Base-by-base conservation (phyloP, 2,113 vertebrate species). In the Electrona antarctica region DNA sequence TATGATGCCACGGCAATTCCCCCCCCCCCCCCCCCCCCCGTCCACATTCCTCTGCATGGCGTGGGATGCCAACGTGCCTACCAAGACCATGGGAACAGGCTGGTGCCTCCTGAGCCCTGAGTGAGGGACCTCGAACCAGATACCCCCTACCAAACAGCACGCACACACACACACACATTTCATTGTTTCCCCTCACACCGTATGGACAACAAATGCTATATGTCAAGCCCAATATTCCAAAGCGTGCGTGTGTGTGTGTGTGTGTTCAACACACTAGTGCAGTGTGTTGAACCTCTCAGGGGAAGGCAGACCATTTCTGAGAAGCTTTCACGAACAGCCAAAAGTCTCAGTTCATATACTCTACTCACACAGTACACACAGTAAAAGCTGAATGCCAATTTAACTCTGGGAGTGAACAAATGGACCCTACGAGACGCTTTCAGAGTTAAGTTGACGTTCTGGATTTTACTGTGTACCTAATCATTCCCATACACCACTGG, bases 71-170 rank as follows among this genome's bases (percentile, higher is more conserved):
- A 84, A 76, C 52, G 1, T 77, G 69, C 81, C 81, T 84, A 83
- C 52, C 60, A 13, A 63, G 87, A 80, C 89, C 89, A 91, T 89
- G 89, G 85, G 88, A 92, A 92, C 85, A 54, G 64, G 63, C 78
- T 64, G 58, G 15, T 1, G 7, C 62, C 66, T 21, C 21, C 21
- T 21, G 21, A 21, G 21, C 47, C 65, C 73, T 21, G 48, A 28
- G 46, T 21, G 48, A 28, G 46, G 51, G 57, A 70, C 49, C 13
- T 0, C 0, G 8, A 73, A 29, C 57, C 67, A 67, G 15, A 74
- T 7, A 14, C 71, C 69, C 48, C 48, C 65, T 65, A 81, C 29
- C 57, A 61, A 57, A 60, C 12, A 1, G 41, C 10, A 59, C 45
- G 65, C 9, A 59, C 67, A 68, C 15, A 41, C 33, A 41, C 33